Evolutionary conservation across 2,797 vertebrate species (phyloP), one percentile per base, ranked within the genome.

Genomic region (Tangara arthus): DNA sequence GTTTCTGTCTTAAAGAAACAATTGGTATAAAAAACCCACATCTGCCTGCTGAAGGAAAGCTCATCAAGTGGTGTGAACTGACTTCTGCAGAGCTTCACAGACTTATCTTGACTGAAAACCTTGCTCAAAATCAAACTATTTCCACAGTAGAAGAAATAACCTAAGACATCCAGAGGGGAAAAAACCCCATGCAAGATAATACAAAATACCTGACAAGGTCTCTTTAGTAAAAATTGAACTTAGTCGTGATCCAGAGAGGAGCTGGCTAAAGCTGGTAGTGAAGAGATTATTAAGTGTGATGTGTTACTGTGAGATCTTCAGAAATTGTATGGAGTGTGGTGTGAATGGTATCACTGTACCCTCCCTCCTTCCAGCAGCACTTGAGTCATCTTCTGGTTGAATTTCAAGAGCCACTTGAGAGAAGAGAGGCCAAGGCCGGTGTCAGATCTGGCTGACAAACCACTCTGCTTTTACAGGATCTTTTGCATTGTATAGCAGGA

Each of bases 221-320:
- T 90, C 52, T 86, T 89, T 82, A 90, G 88, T 72, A 88, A 75
- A 66, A 50, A 87, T 69, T 90, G 73, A 93, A 93, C 59, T 94
- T 96, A 77, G 57, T 96, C 4, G 11, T n/a, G 35, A 90, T 95
- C 83, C 73, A 91, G 80, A 93, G 81, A 95, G 86, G 72, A 93
- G 63, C 60, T 97, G 87, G 91, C 97, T 97, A 96, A 96, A 86
- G 47, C 59, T 52, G 63, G 6, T 87, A 93, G 90, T 91, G 94
- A 96, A 94, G 88, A 94, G 69, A 95, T 96, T 91, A 90, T 96
- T 95, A 86, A 64, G 60, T 95, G 87, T 90, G 57, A 52, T 89
- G 16, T 26, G 34, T 96, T 96, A 75, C 59, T 19, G 44, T 93
- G 87, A 53, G 35, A 93, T 97, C 77, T 97, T 94, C 83, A 92